Base-by-base conservation (phyloP, 1,140 invertebrate species). In the Sinella curviseta region DNA sequence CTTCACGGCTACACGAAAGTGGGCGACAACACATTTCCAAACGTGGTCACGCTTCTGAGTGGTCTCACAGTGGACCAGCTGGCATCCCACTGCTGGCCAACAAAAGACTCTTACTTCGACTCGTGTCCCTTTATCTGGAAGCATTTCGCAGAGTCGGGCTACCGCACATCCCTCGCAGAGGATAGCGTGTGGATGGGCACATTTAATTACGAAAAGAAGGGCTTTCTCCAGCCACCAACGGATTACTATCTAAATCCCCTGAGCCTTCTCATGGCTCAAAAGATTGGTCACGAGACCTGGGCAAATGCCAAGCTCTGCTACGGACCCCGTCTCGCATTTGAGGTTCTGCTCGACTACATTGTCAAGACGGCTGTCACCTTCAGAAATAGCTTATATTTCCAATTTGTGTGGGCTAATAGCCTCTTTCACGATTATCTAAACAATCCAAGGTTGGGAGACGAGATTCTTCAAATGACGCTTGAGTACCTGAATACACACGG, bases 101-200 rank as follows among this genome's bases (percentile, higher is more conserved):
- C 39, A 24, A 39, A 78, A 0, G 0, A 75, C 30, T 31, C 78
- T 20, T 83, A 86, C 8, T 87, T 84, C 73, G 87, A 88, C 80
- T 81, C 85, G 24, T 85, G 85, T 77, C 86, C 86, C 0, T 82
- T 86, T 36, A 83, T 87, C 14, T 88, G 87, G 87, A 86, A 89
- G 60, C 84, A 87, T 54, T 89, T 87, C 82, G 34, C 74, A 35
- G 74, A 36, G 14, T 33, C 89, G 8, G 92, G 93, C 1, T 96
- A 93, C 85, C 89, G 91, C 0, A 96, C 95, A 0, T 91, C 91
- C 1, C 93, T 93, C 77, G 92, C 89, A 0, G 95, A 97, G 88
- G 95, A 97, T 82, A 80, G 84, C 14, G 84, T 86, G 0, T 81
- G 85, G 73, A 85, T 86, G 77, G 84, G 85, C 17, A 85, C 85